Conservation (phyloP, 1,140 invertebrate species). For the Drosophila pallidifrons region DNA sequence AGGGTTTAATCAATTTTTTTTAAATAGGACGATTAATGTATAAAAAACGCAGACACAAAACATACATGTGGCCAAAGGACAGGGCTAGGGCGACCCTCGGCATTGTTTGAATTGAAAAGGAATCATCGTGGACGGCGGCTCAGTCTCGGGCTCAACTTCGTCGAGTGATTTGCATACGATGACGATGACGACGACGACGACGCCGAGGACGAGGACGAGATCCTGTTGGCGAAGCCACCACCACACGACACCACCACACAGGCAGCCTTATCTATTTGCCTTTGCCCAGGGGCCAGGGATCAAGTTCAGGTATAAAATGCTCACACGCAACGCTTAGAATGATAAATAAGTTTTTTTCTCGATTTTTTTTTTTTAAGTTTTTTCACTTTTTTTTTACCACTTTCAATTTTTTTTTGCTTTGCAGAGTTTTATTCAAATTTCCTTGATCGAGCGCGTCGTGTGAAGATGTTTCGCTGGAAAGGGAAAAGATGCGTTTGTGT, state of each 20-base stretch:
- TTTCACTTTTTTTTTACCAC: conserved; percentile 83
- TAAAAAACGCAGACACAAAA: conserved; percentile 74
- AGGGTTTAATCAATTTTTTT: conserved; percentile 80
- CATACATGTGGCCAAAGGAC: conserved; percentile 73
- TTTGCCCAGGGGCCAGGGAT: conserved; percentile 38
- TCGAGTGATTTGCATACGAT: conserved; percentile 72
- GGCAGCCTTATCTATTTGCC: conserved; percentile 75
- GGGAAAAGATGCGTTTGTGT: conserved; percentile 48
- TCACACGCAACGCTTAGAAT: conserved; percentile 59
- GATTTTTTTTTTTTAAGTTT: conserved; percentile 73
- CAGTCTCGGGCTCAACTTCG: conserved; percentile 25
- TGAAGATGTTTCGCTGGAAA: conserved; percentile 61
- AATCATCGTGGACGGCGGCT: conserved; percentile 61
- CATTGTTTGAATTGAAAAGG: conserved; percentile 76
- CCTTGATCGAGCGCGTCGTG: conserved; percentile 57
- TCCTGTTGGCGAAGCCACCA: conserved; percentile 61
- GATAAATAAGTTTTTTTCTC: conserved; percentile 78
- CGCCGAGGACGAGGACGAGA: conserved; percentile 41
- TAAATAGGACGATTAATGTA: conserved; percentile 75
- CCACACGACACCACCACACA: conserved; percentile 50
- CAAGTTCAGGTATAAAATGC: conserved; percentile 61
- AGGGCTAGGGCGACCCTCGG: conserved; percentile 68
- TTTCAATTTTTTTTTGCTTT: conserved; percentile 74
- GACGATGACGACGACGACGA: too few species aligned
- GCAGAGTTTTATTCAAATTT: conserved; percentile 77